These are phyloP conservation scores for Hestina assimilis DNA, from an alignment of 1,140 invertebrate species.

Conservation along the genomic window DNA sequence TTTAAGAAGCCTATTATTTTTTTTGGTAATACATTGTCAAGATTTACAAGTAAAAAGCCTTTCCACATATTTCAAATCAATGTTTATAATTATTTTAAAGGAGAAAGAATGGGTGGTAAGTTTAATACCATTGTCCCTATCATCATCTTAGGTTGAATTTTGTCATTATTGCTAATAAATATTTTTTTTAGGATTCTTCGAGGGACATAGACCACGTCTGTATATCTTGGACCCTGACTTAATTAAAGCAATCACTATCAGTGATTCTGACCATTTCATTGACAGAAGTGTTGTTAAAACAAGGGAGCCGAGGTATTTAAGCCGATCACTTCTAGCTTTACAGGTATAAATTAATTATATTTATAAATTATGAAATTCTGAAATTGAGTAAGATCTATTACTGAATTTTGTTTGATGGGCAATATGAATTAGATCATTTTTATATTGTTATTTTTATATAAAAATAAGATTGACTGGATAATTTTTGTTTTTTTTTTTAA, in stretches of 20 bases:
- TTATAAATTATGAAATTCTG: not conserved
- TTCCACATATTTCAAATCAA: slow-evolving; percentile 71
- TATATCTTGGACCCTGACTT: slow-evolving; percentile 77
- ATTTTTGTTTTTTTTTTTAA: too few relatives aligned
- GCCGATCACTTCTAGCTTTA: slow-evolving; percentile 50
- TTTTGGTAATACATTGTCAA: slow-evolving; percentile 66
- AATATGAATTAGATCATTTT: too few relatives aligned
- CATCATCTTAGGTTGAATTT: too few relatives aligned
- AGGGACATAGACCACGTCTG: slow-evolving; percentile 67
- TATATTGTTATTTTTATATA: not conserved
- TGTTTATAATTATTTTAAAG: slow-evolving; percentile 70
- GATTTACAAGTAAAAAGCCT: slow-evolving; percentile 59
- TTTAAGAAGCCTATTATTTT: slow-evolving; percentile 64
- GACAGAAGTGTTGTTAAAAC: slow-evolving; percentile 62
- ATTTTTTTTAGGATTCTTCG: slow-evolving; percentile 70
- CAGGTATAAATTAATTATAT: slow-evolving; percentile 34
- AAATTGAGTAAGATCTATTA: too few relatives aligned
- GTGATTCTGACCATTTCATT: slow-evolving; percentile 80
- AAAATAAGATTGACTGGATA: too few relatives aligned
- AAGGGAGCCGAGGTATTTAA: slow-evolving; percentile 53
- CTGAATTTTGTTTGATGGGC: too few relatives aligned
- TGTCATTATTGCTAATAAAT: slow-evolving; percentile 6
- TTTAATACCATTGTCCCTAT: too few relatives aligned
- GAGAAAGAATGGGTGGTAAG: slow-evolving; percentile 71
- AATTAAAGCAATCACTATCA: slow-evolving; percentile 78